Evolutionary conservation across 2,113 vertebrate species (phyloP), one percentile per base, ranked within the genome.

Genomic region (Aegithalos caudatus): DNA sequence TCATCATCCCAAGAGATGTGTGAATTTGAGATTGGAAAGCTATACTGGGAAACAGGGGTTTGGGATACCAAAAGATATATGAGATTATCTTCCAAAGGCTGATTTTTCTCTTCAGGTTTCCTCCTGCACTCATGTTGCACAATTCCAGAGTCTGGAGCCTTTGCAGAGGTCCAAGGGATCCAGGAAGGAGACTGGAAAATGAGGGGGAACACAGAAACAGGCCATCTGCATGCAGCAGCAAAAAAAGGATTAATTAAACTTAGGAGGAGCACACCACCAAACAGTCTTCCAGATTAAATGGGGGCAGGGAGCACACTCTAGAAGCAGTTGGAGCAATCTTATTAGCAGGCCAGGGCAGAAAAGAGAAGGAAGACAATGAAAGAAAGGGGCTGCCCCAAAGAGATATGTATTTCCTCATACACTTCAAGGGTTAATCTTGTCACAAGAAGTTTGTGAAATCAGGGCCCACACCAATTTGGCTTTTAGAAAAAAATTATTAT

Each of bases 401-500:
- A 58, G 19, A 65, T 1, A 2, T 2, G 0, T 12, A 29, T 50
- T 88, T 69, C 54, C 81, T 84, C 4, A 6, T 50, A n/a, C 6
- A 37, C 22, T 45, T 72, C 38, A 54, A 27, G 5, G 24, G 22
- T 27, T 69, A 44, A 50, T 48, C 45, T 77, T 28, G 42, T 51
- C 60, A 74, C 45, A 87, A 48, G 1, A 38, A 50, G 14, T 53
- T 83, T 47, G 58, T 73, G 73, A 95, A 96, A 96, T 90, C 38
- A 96, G 51, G 24, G 53, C 29, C 81, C 81, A 97, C 90, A 88
- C 89, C 81, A 73, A 51, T 81, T 78, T 82, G 81, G 44, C 48
- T 94, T 97, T 94, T 97, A 95, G 48, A 81, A 95, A 97, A 88
- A 40, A 37, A 28, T 70, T 90, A 91, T 95, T 96, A 95, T 88